Base-by-base conservation (phyloP, 1,140 invertebrate genomes). In the Drosophila bocqueti region DNA sequence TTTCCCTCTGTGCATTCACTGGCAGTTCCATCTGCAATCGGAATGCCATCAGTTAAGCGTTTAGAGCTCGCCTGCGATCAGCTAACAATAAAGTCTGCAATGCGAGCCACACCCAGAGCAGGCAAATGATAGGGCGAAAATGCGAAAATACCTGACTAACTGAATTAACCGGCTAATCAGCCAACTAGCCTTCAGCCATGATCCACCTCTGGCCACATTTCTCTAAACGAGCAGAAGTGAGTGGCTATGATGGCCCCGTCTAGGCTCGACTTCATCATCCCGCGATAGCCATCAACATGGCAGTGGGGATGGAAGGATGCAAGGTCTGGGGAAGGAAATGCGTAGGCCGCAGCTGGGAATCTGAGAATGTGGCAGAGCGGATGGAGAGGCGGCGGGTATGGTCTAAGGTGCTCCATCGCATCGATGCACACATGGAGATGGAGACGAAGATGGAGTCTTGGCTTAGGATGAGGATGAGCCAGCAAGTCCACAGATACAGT, bases 121-220 rank as follows among this genome's bases (percentile, higher is more conserved):
- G 63, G 68, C 60, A 73, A 83, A 83, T 80, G 76, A 87, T 86
- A 69, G 63, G 63, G 71, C 76, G 71, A 76, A 79, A 77, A 75
- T 54, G 69, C 71, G 78, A 76, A 79, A 76, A 76, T 59, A 42
- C 26, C 67, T 74, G 77, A 52, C 85, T 81, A 78, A 68, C 80
- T 63, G 73, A 77, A 89, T 80, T 89, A 83, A 83, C 78, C 66
- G 55, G 66, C 85, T 87, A 87, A 87, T 87, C 85, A 90, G 69
- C 52, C 52, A 31, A 31, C 36, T 68, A 68, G 66, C 29, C 43
- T 11, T 3, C 47, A 38, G 29, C 49, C 49, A 52, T 31, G 49
- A 69, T 55, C 52, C 29, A 9, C 43, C 60, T 61, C 43, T 42
- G 68, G 55, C 68, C 68, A 43, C 61, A 43, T 34, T 24, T 66